Conservation (phyloP, 2,113 vertebrate species). For the Sus scrofa region T2T-Sscrofa CM000813.6:126487501-126488000, state of each 20-base stretch:
- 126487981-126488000: neutral
- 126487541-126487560: neutral
- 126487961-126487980: neutral
- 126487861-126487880: no score
- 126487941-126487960: neutral
- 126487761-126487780: neutral
- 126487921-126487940: no score
- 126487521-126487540: neutral
- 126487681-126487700: neutral
- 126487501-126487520: neutral
- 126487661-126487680: neutral
- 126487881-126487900: no score
- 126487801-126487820: neutral
- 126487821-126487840: neutral
- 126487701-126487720: neutral
- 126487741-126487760: neutral
- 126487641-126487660: neutral
- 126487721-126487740: neutral
- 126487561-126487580: neutral
- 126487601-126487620: neutral
- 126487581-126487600: neutral
- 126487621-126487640: neutral
- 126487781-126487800: no score
- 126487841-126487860: no score
- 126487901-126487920: no score